phyloP scores from a whole-genome alignment of 2,888 invertebrate genomes.

The Drosophila limbata region DNA sequence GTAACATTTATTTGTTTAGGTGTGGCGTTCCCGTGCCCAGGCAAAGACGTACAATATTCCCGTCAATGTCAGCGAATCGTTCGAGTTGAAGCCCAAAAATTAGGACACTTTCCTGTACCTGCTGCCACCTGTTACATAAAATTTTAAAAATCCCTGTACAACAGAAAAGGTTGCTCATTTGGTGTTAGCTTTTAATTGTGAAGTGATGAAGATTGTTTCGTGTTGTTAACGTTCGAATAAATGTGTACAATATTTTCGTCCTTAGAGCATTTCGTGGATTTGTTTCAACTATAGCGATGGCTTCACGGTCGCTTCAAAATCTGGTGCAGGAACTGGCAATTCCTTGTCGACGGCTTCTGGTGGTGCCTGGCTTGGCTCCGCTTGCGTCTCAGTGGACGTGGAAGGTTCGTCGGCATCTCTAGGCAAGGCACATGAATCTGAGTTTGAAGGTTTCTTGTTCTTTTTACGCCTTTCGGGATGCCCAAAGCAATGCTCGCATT shows the following conservation, averaged over 20 bases:
- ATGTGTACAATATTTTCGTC: constrained; percentile 35
- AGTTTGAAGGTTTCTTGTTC: constrained; percentile 67
- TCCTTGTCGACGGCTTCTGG: background rate
- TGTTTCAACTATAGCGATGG: constrained; percentile 27
- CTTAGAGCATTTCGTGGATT: constrained; percentile 6
- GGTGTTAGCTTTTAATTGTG: constrained; percentile 32
- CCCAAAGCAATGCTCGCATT: constrained; percentile 95
- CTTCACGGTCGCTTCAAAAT: constrained; percentile 34
- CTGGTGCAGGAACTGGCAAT: background rate
- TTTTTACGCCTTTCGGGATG: constrained; percentile 89
- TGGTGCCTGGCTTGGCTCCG: background rate
- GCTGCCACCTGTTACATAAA: constrained; percentile 16
- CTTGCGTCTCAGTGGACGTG: constrained; percentile 50
- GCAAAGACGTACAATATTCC: constrained; percentile 73
- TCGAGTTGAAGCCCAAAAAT: constrained; percentile 72
- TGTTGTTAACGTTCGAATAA: constrained; percentile 50
- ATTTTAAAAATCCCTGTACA: constrained; percentile 5
- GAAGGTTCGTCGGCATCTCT: constrained; percentile 48
- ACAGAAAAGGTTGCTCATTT: constrained; percentile 20
- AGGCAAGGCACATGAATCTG: constrained; percentile 23
- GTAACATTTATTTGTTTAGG: constrained; percentile 48
- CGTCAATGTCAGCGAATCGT: constrained; percentile 73
- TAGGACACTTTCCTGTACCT: constrained; percentile 35
- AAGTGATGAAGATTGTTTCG: constrained; percentile 17
- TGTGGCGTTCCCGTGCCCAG: constrained; percentile 81